These are phyloP conservation scores for Takifugu flavidus DNA, from an alignment of 2,113 vertebrate species.

Conservation along the genomic window DNA sequence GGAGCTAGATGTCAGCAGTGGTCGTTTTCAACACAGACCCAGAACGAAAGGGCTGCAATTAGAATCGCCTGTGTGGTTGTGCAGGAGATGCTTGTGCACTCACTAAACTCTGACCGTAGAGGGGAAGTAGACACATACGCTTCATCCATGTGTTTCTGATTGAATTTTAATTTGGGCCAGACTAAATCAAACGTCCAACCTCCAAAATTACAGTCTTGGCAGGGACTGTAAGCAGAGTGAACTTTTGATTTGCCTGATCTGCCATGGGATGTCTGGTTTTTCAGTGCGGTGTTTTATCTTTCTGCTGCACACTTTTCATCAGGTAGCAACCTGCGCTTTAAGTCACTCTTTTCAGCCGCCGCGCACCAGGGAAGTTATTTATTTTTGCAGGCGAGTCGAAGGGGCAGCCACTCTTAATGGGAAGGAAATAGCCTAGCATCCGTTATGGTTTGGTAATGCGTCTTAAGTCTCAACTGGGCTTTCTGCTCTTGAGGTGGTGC, in stretches of 20 bases:
- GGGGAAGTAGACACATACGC: constrained; percentile 15
- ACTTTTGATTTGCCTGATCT: constrained; percentile 55
- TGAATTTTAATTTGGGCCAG: constrained; percentile 64
- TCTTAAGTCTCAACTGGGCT: constrained; percentile 43
- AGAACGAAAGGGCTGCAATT: constrained; percentile 14
- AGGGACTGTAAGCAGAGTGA: constrained; percentile 42
- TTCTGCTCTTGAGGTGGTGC: constrained; percentile 41
- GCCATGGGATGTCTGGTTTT: constrained; percentile 62
- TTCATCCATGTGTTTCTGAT: constrained; percentile 69
- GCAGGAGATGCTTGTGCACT: constrained; percentile 12
- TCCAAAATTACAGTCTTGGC: constrained; percentile 66
- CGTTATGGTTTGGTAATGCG: constrained; percentile 52
- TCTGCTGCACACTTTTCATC: constrained; percentile 57
- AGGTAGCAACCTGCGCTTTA: constrained; percentile 55
- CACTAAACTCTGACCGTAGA: constrained; percentile 16
- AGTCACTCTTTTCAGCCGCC: constrained; percentile 51
- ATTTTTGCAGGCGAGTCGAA: constrained; percentile 48
- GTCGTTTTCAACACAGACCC: background rate
- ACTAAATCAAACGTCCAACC: constrained; percentile 60
- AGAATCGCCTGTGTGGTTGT: constrained; percentile 1
- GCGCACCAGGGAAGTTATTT: constrained; percentile 55
- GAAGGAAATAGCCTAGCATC: constrained; percentile 53
- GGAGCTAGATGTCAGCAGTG: background rate
- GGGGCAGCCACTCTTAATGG: constrained; percentile 39
- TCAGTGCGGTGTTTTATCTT: constrained; percentile 54